A percentile compares a stretch with the other conserved stretches of the same genome.
These are phyloP conservation scores for Odontamblyopus rebecca DNA, from an alignment of 2,797 vertebrate genomes.

Conservation along the genomic window DNA sequence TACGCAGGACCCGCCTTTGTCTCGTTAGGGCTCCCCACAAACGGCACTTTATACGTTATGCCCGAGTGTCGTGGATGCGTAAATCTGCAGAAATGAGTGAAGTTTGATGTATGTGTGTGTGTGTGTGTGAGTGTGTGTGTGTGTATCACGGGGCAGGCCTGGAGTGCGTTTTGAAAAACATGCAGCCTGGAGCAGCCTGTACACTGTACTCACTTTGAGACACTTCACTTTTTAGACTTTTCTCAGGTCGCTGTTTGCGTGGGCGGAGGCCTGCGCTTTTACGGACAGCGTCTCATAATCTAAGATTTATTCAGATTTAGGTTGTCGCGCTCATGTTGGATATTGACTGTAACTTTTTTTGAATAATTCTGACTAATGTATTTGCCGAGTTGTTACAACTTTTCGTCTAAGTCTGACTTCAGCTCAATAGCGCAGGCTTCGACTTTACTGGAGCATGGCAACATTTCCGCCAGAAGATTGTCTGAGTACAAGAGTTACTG, in stretches of 20 bases:
- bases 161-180: conserved; percentile 37
- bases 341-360: background rate
- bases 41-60: background rate
- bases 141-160: conserved; percentile 18
- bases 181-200: conserved; percentile 26
- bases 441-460: conserved; percentile 19
- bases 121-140: conserved; percentile 22
- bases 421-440: conserved; percentile 6
- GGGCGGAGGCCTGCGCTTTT: background rate
- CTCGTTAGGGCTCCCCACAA: conserved; percentile 1
- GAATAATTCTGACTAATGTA: conserved; percentile 35
- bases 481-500: conserved; percentile 28
- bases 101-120: conserved; percentile 13
- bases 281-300: background rate
- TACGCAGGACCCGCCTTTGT: background rate
- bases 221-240: conserved; percentile 22
- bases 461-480: conserved; percentile 3
- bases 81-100: background rate
- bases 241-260: background rate
- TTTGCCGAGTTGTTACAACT: conserved; percentile 41
- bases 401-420: conserved; percentile 34
- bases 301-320: background rate
- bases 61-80: conserved; percentile 5
- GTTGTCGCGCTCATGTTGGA: background rate
- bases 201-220: conserved; percentile 34